Conservation (phyloP, 2,113 vertebrate species). For the Cercocebus atys region DNA sequence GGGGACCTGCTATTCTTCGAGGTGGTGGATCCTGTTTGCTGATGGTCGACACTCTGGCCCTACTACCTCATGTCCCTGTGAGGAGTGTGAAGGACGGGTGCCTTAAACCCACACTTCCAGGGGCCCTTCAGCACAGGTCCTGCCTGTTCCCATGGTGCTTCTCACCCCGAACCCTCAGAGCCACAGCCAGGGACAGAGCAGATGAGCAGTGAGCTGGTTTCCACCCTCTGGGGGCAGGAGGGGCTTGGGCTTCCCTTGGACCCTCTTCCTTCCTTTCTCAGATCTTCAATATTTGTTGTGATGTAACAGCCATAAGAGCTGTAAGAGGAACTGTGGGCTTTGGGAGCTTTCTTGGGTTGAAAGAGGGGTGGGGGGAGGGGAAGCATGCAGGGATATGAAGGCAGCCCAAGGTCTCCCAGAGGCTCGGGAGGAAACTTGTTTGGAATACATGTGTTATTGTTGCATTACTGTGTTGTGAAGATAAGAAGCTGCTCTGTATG, state of each 20-base stretch:
- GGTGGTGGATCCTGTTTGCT: slow-evolving; percentile 52
- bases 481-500: slow-evolving; percentile 62
- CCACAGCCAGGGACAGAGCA: not conserved
- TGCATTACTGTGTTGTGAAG: slow-evolving; percentile 65
- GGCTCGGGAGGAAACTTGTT: not conserved
- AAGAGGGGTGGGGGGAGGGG: not conserved
- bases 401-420: slow-evolving; percentile 56
- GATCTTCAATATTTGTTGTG: slow-evolving; percentile 66
- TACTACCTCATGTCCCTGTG: not conserved
- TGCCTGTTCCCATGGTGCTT: slow-evolving; percentile 34
- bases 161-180: slow-evolving; percentile 7
- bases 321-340: slow-evolving; percentile 48
- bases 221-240: slow-evolving; percentile 32
- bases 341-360: slow-evolving; percentile 63
- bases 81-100: slow-evolving; percentile 56
- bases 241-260: slow-evolving; percentile 38
- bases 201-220: slow-evolving; percentile 60
- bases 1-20: not conserved
- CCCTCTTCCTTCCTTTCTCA: slow-evolving; percentile 42
- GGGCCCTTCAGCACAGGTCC: slow-evolving; percentile 39
- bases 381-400: slow-evolving; percentile 56
- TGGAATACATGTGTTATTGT: slow-evolving; percentile 42
- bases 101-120: slow-evolving; percentile 34
- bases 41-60: slow-evolving; percentile 23
- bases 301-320: slow-evolving; percentile 51